These are phyloP conservation scores for Cecropterus lyciades DNA, from an alignment of 1,140 invertebrate genomes.

Conservation along the genomic window DNA sequence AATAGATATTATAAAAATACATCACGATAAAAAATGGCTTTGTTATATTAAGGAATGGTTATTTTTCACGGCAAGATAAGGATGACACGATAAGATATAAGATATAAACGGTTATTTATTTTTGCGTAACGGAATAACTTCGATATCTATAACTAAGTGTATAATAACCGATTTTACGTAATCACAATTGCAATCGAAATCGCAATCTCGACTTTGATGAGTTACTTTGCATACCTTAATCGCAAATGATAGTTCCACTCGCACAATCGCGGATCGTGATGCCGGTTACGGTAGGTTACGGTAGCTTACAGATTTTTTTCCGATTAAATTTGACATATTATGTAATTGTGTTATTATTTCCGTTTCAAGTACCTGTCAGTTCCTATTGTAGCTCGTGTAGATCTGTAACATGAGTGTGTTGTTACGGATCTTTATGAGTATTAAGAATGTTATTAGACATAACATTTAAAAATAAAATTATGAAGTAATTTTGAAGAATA, in stretches of 20 bases:
- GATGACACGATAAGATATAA: slow-evolving; percentile 24
- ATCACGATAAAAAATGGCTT: not conserved
- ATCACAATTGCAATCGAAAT: slow-evolving; percentile 30
- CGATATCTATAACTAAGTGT: slow-evolving; percentile 13
- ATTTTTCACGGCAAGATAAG: slow-evolving; percentile 8
- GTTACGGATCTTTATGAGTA: not conserved
- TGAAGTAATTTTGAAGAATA: too few relatives aligned
- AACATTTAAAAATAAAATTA: too few relatives aligned
- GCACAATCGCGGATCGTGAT: slow-evolving; percentile 27
- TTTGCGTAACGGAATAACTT: slow-evolving; percentile 25
- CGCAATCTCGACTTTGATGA: slow-evolving; percentile 31
- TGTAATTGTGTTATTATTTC: slow-evolving; percentile 5
- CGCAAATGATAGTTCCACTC: slow-evolving; percentile 23
- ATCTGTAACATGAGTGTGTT: not conserved
- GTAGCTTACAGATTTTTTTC: slow-evolving; percentile 24
- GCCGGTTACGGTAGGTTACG: slow-evolving; percentile 5
- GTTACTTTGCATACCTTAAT: slow-evolving; percentile 37
- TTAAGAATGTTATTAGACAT: not conserved
- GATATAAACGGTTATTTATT: slow-evolving; percentile 12
- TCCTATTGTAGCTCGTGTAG: slow-evolving; percentile 1
- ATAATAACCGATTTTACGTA: slow-evolving; percentile 32
- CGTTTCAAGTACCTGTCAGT: slow-evolving; percentile 15
- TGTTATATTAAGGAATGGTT: slow-evolving; percentile 12
- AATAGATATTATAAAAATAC: not conserved
- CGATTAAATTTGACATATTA: slow-evolving; percentile 27